A percentile compares a stretch with the other conserved stretches of the same genome.
These are phyloP conservation scores for Merodon equestris DNA, from an alignment of 2,888 invertebrate species.

Conservation along the genomic window DNA sequence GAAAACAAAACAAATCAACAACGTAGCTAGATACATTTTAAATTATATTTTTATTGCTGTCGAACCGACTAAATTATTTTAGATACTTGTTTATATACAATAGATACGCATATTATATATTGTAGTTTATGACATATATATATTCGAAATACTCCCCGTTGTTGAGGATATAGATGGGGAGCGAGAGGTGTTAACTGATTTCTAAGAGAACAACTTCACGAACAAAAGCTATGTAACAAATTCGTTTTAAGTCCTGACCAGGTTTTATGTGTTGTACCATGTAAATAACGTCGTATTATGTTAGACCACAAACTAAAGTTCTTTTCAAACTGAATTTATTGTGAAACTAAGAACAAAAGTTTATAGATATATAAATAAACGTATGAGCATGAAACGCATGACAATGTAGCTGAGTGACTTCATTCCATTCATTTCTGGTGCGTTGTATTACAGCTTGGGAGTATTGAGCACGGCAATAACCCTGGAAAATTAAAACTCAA, in stretches of 20 bases:
- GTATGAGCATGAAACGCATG: no score
- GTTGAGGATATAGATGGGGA: no score
- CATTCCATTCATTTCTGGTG: no score
- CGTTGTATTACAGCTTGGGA: no score
- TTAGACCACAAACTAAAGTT: not conserved
- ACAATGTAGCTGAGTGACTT: no score
- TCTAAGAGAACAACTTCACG: no score
- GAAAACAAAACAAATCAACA: constrained; percentile 1
- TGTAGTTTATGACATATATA: not conserved
- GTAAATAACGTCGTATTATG: constrained; percentile 44
- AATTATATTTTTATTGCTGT: constrained; percentile 47
- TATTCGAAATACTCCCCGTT: constrained; percentile 48
- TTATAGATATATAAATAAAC: constrained; percentile 4
- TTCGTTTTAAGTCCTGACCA: constrained; percentile 52
- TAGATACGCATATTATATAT: not conserved
- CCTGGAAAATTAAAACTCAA: no score
- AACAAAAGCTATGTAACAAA: constrained; percentile 12
- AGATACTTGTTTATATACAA: constrained; percentile 9
- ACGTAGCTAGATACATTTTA: constrained; percentile 49
- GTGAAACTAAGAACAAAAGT: no score
- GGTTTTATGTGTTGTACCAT: constrained; percentile 32
- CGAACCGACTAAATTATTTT: constrained; percentile 46
- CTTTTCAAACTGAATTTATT: no score
- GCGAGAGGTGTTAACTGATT: not conserved
- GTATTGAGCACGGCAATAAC: no score